Percentiles rank a stretch among this genome's conserved stretches.
Evolutionary conservation across 2,888 invertebrate species (phyloP).

Genomic region (Masnerella sp.): DNA sequence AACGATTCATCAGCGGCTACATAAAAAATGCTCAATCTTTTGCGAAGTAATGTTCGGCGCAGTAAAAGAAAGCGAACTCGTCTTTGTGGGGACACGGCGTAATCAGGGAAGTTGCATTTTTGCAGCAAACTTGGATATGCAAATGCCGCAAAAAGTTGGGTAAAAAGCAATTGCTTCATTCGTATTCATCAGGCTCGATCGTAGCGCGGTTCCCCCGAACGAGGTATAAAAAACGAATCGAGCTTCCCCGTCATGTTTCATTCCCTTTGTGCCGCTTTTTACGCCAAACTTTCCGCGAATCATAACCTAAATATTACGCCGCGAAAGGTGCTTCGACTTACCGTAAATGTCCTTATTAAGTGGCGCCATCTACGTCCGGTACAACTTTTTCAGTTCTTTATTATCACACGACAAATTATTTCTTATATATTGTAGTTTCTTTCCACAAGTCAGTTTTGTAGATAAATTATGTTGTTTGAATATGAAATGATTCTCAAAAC

Average conservation of each 20-base stretch:
- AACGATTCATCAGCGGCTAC: slow-evolving; percentile 53
- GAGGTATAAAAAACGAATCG: slow-evolving; percentile 56
- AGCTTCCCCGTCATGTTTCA: slow-evolving; percentile 51
- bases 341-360: slow-evolving; percentile 46
- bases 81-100: slow-evolving; percentile 51
- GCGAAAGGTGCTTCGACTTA: slow-evolving; percentile 28
- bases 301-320: slow-evolving; percentile 47
- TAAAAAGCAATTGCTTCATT: slow-evolving; percentile 61
- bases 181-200: slow-evolving; percentile 59
- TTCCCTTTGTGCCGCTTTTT: slow-evolving; percentile 47
- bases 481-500: too few species aligned
- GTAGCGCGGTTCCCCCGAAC: slow-evolving; percentile 48
- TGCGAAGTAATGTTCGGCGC: slow-evolving; percentile 41
- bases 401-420: slow-evolving; percentile 34
- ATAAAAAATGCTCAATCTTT: slow-evolving; percentile 56
- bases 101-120: slow-evolving; percentile 60
- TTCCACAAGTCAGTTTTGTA: too few species aligned
- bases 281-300: slow-evolving; percentile 34
- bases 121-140: slow-evolving; percentile 57
- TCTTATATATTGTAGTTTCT: too few species aligned
- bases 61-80: slow-evolving; percentile 53
- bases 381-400: slow-evolving; percentile 46
- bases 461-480: too few species aligned
- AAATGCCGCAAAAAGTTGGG: slow-evolving; percentile 53
- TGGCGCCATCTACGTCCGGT: slow-evolving; percentile 37